Conservation (phyloP, 1,140 invertebrate species). For the Diachasma alloeum region DNA sequence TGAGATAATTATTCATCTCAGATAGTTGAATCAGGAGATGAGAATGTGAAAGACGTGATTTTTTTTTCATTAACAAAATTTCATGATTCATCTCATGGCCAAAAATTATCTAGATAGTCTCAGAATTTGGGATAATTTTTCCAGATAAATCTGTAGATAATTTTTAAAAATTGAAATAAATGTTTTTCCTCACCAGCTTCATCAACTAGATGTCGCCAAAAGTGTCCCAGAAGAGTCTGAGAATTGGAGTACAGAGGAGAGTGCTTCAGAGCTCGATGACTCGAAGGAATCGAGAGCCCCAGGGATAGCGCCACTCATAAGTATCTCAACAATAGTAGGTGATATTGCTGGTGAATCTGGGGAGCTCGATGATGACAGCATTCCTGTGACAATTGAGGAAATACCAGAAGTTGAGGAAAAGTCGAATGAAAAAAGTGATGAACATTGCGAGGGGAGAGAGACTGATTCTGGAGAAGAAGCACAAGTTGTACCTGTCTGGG, state of each 20-base stretch:
- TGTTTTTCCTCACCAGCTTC: not conserved
- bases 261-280: slow-evolving; percentile 35
- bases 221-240: slow-evolving; percentile 43
- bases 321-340: slow-evolving; percentile 75
- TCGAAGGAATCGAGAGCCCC: slow-evolving; percentile 30
- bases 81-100: too few relatives aligned
- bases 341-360: slow-evolving; percentile 62
- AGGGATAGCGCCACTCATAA: slow-evolving; percentile 72
- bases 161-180: not conserved
- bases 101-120: too few relatives aligned
- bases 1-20: too few relatives aligned
- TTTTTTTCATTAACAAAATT: too few relatives aligned
- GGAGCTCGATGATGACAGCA: slow-evolving; percentile 34
- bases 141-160: too few relatives aligned
- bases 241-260: slow-evolving; percentile 24
- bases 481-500: slow-evolving; percentile 57
- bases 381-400: slow-evolving; percentile 2
- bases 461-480: slow-evolving; percentile 41
- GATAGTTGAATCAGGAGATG: too few relatives aligned
- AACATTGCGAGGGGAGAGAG: slow-evolving; percentile 14
- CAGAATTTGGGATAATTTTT: too few relatives aligned
- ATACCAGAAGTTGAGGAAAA: slow-evolving; percentile 25
- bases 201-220: slow-evolving; percentile 27
- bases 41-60: too few relatives aligned
- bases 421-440: slow-evolving; percentile 35